Base-by-base conservation (phyloP, 64 coral and sea anemone genomes). In the Cladopsammia gracilis region DNA sequence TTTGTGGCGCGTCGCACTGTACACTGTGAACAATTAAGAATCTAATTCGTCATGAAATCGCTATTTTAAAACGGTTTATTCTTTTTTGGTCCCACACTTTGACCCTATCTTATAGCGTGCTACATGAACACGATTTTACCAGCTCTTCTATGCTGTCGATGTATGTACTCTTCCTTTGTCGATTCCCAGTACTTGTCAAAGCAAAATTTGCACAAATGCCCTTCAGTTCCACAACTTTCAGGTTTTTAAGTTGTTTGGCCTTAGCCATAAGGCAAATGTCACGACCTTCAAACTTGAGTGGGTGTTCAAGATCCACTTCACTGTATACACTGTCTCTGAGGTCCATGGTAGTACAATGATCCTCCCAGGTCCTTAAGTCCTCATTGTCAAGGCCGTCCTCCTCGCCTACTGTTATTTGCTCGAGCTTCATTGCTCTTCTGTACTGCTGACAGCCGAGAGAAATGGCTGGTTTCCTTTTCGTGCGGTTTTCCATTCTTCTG, bases 401-500 rank as follows among this genome's bases (percentile, higher is more conserved):
- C 16, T 69, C 61, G 4, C 43, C 44, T 48, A 25, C 10, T 48
- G n/a, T n/a, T 64, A 4, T 53, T 34, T 16, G 61, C 42, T 6
- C 4, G 8, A 6, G 62, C 76, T 48, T 67, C 44, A 7, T 25
- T 50, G 11, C 19, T 65, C 12, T 82, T 79, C 66, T 78, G 19
- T 53, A 79, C 34, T 24, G 89, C 77, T 46, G 76, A 81, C 64
- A 91, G 12, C 20, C 89, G 89, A 2, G 76, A 91, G 64, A 91
- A 91, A 43, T 82, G 72, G 24, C 89, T 71, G 48, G 48, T n/a
- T n/a, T n/a, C n/a, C n/a, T n/a, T n/a, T n/a, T 7, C 64, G 13
- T 24, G 89, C 26, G 11, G 89, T 91, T 68, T 67, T 91, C 89
- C 76, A 91, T 25, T 91, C 76, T 12, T 91, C 75, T 91, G 75